These are phyloP conservation scores for Nasonia giraulti DNA, from an alignment of 1,140 invertebrate genomes.

Conservation along the genomic window DNA sequence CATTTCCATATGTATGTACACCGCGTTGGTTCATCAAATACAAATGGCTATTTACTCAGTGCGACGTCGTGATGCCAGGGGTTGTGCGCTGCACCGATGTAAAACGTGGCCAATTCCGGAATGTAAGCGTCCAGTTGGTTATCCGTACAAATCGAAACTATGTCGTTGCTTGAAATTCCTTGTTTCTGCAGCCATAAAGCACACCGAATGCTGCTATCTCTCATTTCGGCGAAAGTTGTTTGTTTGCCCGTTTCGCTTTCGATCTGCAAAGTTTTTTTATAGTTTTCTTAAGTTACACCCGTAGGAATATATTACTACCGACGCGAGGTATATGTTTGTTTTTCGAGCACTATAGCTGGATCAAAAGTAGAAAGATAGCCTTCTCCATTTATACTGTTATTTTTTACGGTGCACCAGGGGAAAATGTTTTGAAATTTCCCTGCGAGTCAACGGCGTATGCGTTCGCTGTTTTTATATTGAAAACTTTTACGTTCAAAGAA, in stretches of 20 bases:
- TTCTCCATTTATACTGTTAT: too few relatives aligned
- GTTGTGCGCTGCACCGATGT: constrained; percentile 65
- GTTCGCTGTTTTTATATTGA: too few relatives aligned
- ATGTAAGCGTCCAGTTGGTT: constrained; percentile 71
- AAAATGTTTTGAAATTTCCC: too few relatives aligned
- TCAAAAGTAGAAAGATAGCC: not conserved
- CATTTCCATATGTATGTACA: not conserved
- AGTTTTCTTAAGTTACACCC: too few relatives aligned
- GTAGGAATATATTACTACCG: not conserved
- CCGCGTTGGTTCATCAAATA: too few relatives aligned
- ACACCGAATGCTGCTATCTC: constrained; percentile 65
- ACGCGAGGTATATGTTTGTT: not conserved
- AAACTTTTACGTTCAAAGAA: too few relatives aligned
- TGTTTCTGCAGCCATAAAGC: constrained; percentile 67
- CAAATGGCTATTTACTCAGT: not conserved
- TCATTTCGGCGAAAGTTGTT: constrained; percentile 68
- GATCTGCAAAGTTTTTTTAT: constrained; percentile 57
- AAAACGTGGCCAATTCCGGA: constrained; percentile 69
- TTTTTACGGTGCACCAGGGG: too few relatives aligned
- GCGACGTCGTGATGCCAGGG: constrained; percentile 38
- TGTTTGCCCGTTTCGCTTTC: constrained; percentile 70
- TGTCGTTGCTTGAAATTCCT: constrained; percentile 68
- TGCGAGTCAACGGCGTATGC: too few relatives aligned
- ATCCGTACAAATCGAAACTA: constrained; percentile 67
- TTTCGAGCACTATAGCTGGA: too few relatives aligned